Evolutionary conservation across 2,888 invertebrate species (phyloP).

Genomic region (Tinea semifulvella): DNA sequence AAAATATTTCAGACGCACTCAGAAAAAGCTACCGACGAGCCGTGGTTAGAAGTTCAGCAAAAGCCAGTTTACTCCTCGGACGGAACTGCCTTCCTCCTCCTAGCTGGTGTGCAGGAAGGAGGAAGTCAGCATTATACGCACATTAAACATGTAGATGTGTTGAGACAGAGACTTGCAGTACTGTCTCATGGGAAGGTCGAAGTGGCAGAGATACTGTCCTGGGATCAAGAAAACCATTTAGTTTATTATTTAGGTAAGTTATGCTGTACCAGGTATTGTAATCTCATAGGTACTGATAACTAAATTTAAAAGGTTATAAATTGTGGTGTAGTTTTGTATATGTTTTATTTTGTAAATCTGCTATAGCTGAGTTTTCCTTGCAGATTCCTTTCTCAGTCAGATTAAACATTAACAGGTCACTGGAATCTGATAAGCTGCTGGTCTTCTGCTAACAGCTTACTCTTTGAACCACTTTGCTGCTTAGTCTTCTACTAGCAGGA

Average conservation of each 20-base stretch:
- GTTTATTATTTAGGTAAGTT: constrained; percentile 74
- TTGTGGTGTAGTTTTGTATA: too few species aligned
- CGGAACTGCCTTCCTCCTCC: constrained; percentile 83
- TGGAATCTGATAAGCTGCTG: too few species aligned
- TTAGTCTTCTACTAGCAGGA: too few species aligned
- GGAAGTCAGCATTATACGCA: constrained; percentile 86
- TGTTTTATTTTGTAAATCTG: too few species aligned
- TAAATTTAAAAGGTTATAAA: too few species aligned
- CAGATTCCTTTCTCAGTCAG: too few species aligned
- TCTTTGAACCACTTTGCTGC: too few species aligned
- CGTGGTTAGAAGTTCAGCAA: constrained; percentile 87
- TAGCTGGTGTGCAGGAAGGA: constrained; percentile 86
- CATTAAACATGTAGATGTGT: constrained; percentile 86
- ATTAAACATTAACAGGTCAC: too few species aligned
- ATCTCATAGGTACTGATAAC: too few species aligned
- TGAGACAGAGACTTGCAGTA: constrained; percentile 84
- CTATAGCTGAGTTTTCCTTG: too few species aligned
- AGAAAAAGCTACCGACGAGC: constrained; percentile 83
- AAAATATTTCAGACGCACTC: constrained; percentile 85
- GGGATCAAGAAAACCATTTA: constrained; percentile 85
- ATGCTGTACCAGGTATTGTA: too few species aligned
- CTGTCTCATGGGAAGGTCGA: constrained; percentile 88
- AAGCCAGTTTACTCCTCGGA: constrained; percentile 86
- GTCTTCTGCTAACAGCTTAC: too few species aligned
- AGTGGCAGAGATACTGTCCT: constrained; percentile 81